These are phyloP conservation scores for Hesperia comma DNA, from an alignment of 2,888 invertebrate species.

Conservation along the genomic window DNA sequence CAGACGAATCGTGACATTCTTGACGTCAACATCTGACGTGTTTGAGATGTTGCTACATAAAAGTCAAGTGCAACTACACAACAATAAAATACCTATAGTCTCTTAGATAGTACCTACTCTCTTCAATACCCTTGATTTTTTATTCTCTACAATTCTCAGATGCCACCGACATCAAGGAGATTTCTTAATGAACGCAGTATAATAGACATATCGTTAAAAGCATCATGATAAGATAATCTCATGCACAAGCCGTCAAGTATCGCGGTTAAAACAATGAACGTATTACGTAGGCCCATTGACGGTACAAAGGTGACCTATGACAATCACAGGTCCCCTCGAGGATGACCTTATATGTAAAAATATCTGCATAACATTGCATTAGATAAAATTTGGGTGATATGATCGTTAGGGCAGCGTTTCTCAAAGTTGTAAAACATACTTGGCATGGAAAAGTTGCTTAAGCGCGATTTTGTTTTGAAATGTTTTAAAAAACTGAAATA, in stretches of 20 bases:
- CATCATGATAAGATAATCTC: slow-evolving; percentile 10
- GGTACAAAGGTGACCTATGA: slow-evolving; percentile 25
- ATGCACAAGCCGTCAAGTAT: slow-evolving; percentile 5
- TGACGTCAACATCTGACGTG: too few species aligned
- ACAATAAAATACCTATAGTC: too few species aligned
- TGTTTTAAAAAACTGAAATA: too few species aligned
- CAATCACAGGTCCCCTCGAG: not conserved
- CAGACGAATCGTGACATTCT: too few species aligned
- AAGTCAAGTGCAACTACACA: too few species aligned
- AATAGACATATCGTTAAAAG: slow-evolving; percentile 3
- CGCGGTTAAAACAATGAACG: slow-evolving; percentile 15
- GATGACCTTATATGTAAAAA: slow-evolving; percentile 27
- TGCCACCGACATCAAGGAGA: not conserved
- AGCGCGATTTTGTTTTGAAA: too few species aligned
- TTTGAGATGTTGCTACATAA: too few species aligned
- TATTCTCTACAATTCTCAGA: too few species aligned
- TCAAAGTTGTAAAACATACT: slow-evolving; percentile 2
- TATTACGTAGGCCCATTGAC: slow-evolving; percentile 2
- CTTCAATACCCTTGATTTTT: too few species aligned
- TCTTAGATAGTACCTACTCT: too few species aligned
- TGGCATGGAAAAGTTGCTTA: too few species aligned
- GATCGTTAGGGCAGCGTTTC: slow-evolving; percentile 11
- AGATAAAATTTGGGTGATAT: slow-evolving; percentile 30
- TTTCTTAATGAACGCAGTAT: not conserved
- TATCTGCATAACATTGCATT: slow-evolving; percentile 21